These are phyloP conservation scores for Trogon surrucura DNA, from an alignment of 2,113 vertebrate genomes.

Conservation along the genomic window DNA sequence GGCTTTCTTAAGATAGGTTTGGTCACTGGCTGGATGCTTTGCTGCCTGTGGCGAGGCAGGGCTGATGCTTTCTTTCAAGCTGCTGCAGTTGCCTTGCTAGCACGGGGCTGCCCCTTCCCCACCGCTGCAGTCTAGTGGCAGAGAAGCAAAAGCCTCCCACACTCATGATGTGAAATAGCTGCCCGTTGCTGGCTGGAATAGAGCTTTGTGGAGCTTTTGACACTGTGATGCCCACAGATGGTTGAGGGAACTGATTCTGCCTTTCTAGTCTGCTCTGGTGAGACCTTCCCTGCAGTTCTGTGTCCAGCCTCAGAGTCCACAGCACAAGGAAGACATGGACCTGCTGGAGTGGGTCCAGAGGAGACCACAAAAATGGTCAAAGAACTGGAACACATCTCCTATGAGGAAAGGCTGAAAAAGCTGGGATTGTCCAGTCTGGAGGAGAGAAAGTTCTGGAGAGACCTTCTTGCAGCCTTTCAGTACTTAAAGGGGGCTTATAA, in stretches of 20 bases:
- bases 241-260: background rate
- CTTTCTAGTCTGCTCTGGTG: background rate
- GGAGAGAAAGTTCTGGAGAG: background rate
- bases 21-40: background rate
- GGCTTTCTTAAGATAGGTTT: background rate
- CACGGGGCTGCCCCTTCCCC: background rate
- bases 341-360: background rate
- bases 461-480: background rate
- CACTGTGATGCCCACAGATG: background rate
- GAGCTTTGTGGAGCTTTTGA: background rate
- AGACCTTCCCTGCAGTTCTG: background rate
- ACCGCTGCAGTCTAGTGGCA: background rate
- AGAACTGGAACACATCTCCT: background rate
- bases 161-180: background rate
- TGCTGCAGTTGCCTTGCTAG: background rate
- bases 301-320: background rate
- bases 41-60: background rate
- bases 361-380: background rate
- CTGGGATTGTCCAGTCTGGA: background rate
- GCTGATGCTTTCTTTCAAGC: background rate
- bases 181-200: rapidly evolving
- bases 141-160: background rate
- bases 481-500: background rate
- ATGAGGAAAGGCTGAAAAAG: background rate
- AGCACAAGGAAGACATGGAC: background rate